Conservation (phyloP, 1,140 invertebrate species). For the Zaprionus inermis region DNA sequence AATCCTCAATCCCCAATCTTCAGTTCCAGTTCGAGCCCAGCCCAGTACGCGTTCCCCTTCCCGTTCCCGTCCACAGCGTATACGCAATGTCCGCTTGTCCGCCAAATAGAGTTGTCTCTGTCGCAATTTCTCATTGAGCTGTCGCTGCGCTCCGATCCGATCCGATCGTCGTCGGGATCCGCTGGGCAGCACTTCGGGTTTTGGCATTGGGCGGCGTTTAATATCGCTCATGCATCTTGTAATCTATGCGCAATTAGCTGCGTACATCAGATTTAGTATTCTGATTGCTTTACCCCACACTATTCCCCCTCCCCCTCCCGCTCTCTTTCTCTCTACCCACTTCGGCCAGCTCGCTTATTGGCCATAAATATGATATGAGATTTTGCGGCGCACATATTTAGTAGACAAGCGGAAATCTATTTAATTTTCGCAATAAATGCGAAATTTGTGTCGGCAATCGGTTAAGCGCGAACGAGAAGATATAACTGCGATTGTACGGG, state of each 20-base stretch:
- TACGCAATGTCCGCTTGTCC: conserved; percentile 12
- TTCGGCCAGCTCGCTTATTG: conserved; percentile 33
- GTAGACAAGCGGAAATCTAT: conserved; percentile 58
- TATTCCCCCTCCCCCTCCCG: conserved; percentile 9
- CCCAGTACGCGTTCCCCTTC: neutral
- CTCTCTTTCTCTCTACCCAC: no score
- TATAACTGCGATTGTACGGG: conserved; percentile 1
- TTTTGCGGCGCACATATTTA: conserved; percentile 45
- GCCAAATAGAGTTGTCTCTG: conserved; percentile 79
- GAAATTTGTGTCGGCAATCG: conserved; percentile 40
- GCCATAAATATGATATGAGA: conserved; percentile 67
- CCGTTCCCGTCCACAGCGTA: neutral
- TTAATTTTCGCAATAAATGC: conserved; percentile 50
- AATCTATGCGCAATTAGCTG: conserved; percentile 82
- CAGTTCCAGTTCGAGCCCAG: conserved; percentile 3
- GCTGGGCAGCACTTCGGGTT: neutral
- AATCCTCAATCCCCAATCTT: conserved; percentile 4
- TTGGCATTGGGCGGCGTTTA: conserved; percentile 65
- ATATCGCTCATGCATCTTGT: conserved; percentile 79
- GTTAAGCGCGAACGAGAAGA: conserved; percentile 6
- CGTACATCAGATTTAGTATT: conserved; percentile 79
- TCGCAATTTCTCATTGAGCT: conserved; percentile 79
- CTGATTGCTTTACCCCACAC: conserved; percentile 67
- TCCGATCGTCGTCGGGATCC: conserved; percentile 8
- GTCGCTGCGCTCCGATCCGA: conserved; percentile 49